Evolutionary conservation across 2,888 invertebrate species (phyloP).

Genomic region (Acronicta aceris): DNA sequence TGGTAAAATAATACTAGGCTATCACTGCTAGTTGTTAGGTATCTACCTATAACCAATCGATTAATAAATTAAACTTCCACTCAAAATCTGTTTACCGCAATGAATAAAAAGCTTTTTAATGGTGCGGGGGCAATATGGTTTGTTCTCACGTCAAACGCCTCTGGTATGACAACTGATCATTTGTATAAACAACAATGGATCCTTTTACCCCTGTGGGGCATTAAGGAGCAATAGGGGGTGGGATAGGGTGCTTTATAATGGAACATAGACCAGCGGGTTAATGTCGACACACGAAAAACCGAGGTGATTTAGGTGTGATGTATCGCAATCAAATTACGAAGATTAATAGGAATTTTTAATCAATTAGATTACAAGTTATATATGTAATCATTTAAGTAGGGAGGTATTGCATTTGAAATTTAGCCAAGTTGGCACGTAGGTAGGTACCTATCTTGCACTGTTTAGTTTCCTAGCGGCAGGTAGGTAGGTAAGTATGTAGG

Average conservation of each 20-base stretch:
- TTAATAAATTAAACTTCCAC: conserved; percentile 20
- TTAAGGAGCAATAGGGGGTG: conserved; percentile 71
- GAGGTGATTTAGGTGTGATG: conserved; percentile 17
- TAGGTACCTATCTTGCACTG: no score
- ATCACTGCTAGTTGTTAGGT: no score
- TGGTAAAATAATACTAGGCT: no score
- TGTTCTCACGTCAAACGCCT: conserved; percentile 86
- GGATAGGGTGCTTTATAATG: conserved; percentile 49
- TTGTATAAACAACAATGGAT: conserved; percentile 86
- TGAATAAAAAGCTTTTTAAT: conserved; percentile 59
- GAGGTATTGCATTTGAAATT: no score
- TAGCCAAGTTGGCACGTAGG: no score
- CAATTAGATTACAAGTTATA: no score
- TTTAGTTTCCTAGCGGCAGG: no score
- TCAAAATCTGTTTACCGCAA: conserved; percentile 46
- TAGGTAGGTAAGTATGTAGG: no score
- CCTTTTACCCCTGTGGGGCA: conserved; percentile 74
- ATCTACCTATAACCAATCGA: no score
- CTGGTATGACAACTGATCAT: conserved; percentile 82
- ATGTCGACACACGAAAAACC: conserved; percentile 32
- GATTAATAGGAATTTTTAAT: no score
- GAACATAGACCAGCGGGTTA: conserved; percentile 43
- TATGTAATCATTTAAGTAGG: no score
- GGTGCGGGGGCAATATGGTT: conserved; percentile 69
- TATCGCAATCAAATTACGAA: neutral